Evolutionary conservation across 2,888 invertebrate species (phyloP).

Genomic region (Nowickia ferox): DNA sequence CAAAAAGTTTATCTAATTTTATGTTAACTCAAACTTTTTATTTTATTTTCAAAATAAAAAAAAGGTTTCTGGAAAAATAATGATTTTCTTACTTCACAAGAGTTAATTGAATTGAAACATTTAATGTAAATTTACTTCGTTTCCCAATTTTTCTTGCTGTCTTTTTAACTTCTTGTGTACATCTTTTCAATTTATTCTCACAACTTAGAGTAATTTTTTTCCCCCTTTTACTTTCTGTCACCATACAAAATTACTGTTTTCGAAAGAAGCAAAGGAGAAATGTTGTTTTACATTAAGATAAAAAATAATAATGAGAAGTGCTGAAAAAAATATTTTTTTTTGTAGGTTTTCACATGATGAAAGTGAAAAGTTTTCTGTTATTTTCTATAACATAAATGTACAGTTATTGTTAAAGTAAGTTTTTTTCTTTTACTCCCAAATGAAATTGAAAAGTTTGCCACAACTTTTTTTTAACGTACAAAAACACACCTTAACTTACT

Average conservation of each 20-base stretch:
- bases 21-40: no score
- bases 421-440: background rate
- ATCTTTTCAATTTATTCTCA: background rate
- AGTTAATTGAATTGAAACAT: constrained; percentile 22
- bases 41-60: no score
- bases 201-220: background rate
- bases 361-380: constrained; percentile 59
- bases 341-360: constrained; percentile 34
- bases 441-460: constrained; percentile 54
- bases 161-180: background rate
- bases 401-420: background rate
- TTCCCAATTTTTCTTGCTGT: background rate
- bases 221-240: background rate
- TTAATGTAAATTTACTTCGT: background rate
- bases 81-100: background rate
- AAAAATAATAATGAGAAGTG: constrained; percentile 15
- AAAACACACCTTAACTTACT: constrained; percentile 57
- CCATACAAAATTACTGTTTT: background rate
- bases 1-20: no score
- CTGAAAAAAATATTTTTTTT: background rate
- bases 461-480: background rate
- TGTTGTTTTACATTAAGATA: constrained; percentile 22
- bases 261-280: constrained; percentile 10
- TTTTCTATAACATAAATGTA: constrained; percentile 18
- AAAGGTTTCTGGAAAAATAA: no score